Evolutionary conservation across 37 sponge, comb jelly and placozoan species (phyloP).

Genomic region (Theonella swinhoei): DNA sequence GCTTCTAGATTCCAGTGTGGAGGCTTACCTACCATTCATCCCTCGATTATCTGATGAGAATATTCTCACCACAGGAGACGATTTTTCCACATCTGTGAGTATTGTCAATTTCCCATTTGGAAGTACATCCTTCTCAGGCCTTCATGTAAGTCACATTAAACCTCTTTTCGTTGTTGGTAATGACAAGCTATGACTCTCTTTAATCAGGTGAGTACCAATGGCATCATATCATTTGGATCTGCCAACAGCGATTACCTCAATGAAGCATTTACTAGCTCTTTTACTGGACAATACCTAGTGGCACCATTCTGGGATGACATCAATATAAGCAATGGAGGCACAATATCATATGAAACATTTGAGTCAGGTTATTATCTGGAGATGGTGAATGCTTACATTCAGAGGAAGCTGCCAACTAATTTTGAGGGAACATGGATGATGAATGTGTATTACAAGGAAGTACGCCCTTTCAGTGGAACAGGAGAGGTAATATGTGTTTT

Average conservation of each 20-base stretch:
- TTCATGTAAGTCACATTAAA: neutral
- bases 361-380: neutral
- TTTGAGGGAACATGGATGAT: slow-evolving; percentile 39
- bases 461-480: neutral
- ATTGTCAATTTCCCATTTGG: neutral
- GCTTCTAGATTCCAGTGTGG: neutral
- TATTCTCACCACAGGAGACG: neutral
- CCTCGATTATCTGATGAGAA: too few relatives aligned
- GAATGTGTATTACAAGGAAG: slow-evolving; percentile 5
- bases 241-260: neutral
- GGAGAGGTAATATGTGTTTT: neutral
- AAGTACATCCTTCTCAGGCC: neutral
- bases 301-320: neutral
- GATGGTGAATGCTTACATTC: neutral
- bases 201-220: slow-evolving; percentile 29
- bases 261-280: neutral
- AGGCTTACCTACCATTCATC: neutral
- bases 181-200: too few relatives aligned
- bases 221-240: slow-evolving; percentile 25
- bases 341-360: neutral
- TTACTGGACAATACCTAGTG: neutral
- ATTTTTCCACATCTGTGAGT: neutral
- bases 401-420: neutral
- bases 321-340: neutral
- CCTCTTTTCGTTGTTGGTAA: neutral